Conservation (phyloP, 2,797 vertebrate species). For the Tadarida brasiliensis region DNA sequence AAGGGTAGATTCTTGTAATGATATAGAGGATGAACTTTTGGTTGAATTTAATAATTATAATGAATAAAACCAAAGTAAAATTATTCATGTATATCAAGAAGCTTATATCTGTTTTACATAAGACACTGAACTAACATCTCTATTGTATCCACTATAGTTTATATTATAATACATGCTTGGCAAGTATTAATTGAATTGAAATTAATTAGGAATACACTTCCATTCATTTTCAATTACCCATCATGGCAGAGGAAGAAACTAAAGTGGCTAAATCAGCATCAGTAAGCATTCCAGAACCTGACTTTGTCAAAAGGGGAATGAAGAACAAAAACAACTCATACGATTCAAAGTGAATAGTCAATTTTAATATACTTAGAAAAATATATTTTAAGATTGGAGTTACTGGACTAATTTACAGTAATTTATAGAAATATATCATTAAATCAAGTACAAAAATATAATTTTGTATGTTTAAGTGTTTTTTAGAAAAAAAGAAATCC, state of each 20-base stretch:
- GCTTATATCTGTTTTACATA: not conserved
- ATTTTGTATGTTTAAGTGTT: not conserved
- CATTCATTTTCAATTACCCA: slow-evolving; percentile 53
- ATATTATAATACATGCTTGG: not conserved
- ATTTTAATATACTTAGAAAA: not conserved
- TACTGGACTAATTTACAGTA: not conserved
- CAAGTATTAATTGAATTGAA: slow-evolving; percentile 7
- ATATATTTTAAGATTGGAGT: not conserved
- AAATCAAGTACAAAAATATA: not conserved
- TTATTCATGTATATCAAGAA: not conserved
- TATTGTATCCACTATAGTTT: not conserved
- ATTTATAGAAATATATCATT: not conserved
- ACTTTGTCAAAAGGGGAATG: not conserved
- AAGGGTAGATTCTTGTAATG: not conserved
- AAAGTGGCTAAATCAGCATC: not conserved
- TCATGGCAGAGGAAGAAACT: not conserved
- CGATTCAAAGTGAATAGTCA: not conserved
- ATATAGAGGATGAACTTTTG: not conserved
- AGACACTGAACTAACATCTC: not conserved
- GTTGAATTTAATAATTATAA: slow-evolving; percentile 45
- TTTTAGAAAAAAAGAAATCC: not conserved
- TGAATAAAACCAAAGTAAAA: slow-evolving; percentile 20
- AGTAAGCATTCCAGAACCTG: not conserved
- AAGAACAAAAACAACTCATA: not conserved
- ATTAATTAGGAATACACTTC: slow-evolving; percentile 53